These are phyloP conservation scores for Microplitis demolitor DNA, from an alignment of 1,140 invertebrate species.

Conservation along the genomic window DNA sequence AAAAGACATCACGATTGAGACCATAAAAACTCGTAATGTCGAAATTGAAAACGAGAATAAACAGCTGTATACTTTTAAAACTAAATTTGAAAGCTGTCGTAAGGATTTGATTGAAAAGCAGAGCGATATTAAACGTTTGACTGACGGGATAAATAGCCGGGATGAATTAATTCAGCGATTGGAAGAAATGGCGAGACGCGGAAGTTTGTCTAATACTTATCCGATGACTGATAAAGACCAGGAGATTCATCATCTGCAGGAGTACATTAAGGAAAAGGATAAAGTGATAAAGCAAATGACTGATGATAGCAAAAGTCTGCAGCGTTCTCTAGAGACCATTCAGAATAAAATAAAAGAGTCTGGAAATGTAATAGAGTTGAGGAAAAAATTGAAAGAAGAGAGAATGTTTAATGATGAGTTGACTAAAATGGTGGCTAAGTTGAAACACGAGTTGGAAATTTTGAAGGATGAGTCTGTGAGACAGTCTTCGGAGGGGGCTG, in stretches of 20 bases:
- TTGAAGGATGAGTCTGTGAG: conserved; percentile 38
- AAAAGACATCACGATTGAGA: conserved; percentile 50
- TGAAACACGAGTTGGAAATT: conserved; percentile 49
- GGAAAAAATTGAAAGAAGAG: conserved; percentile 55
- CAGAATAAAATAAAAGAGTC: conserved; percentile 62
- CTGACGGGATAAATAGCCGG: conserved; percentile 45
- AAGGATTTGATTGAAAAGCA: conserved; percentile 40
- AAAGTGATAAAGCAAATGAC: conserved; percentile 61
- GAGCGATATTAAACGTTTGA: conserved; percentile 46
- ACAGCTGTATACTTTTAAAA: conserved; percentile 45
- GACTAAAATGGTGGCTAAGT: conserved; percentile 50
- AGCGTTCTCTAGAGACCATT: conserved; percentile 59
- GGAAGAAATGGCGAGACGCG: conserved; percentile 48
- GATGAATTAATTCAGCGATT: conserved; percentile 46
- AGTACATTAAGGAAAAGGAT: conserved; percentile 66
- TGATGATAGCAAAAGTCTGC: conserved; percentile 61
- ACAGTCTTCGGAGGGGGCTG: conserved; percentile 39
- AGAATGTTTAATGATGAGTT: conserved; percentile 46
- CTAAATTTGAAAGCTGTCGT: conserved; percentile 38
- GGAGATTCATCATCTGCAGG: conserved; percentile 65
- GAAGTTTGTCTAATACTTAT: conserved; percentile 39
- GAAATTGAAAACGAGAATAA: conserved; percentile 51
- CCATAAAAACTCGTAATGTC: conserved; percentile 45
- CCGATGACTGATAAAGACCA: conserved; percentile 38
- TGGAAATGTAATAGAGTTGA: conserved; percentile 55